Conservation (phyloP, 2,113 vertebrate species). For the Zapus hudsonius region DNA sequence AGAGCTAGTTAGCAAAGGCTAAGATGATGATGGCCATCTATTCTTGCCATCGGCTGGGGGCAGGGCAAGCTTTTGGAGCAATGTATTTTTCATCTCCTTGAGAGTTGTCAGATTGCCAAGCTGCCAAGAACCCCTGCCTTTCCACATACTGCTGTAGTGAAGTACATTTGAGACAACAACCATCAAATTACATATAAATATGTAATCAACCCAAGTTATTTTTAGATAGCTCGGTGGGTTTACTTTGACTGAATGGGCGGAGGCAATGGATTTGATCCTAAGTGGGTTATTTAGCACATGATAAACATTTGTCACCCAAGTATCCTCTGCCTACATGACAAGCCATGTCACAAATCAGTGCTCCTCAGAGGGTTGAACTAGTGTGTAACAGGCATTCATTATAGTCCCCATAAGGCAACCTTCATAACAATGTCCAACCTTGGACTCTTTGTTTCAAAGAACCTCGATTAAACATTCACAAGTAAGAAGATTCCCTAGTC, state of each 20-base stretch:
- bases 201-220: slow-evolving; percentile 41
- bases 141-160: neutral
- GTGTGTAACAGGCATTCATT: neutral
- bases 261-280: neutral
- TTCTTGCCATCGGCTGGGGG: neutral
- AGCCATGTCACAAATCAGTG: neutral
- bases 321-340: neutral
- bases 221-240: slow-evolving; percentile 54
- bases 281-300: neutral
- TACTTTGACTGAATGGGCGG: neutral
- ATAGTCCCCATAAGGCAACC: neutral
- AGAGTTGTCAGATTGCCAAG: slow-evolving; percentile 7
- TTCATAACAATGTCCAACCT: neutral
- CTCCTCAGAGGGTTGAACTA: neutral
- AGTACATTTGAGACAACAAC: slow-evolving; percentile 18
- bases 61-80: slow-evolving; percentile 16
- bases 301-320: neutral
- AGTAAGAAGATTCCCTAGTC: neutral
- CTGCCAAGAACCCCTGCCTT: slow-evolving; percentile 18
- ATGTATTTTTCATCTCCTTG: slow-evolving; percentile 25
- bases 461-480: slow-evolving; percentile 24
- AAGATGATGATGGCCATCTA: neutral
- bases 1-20: slow-evolving; percentile 45
- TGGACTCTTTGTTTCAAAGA: slow-evolving; percentile 45
- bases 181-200: slow-evolving; percentile 54